Conservation (phyloP, 2,888 invertebrate species). For the Brachyptera putata region DNA sequence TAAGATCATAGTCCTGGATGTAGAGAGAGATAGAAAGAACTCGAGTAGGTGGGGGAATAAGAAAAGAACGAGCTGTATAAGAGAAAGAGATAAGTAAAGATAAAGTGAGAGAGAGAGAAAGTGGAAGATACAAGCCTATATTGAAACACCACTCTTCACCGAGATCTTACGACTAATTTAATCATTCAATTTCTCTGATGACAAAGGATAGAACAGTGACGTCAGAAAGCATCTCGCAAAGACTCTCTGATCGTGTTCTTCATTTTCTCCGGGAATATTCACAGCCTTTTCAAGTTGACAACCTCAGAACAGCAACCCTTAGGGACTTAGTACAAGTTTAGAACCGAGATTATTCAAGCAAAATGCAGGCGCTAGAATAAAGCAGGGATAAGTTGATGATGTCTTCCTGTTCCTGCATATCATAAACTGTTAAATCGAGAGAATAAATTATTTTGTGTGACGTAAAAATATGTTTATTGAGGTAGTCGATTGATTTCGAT, state of each 20-base stretch:
- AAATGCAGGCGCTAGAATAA: too few species aligned
- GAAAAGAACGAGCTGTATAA: too few species aligned
- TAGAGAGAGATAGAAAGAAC: background rate
- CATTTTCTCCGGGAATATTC: background rate
- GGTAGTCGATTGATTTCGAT: too few species aligned
- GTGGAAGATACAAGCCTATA: background rate
- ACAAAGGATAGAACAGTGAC: constrained; percentile 8
- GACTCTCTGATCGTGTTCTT: background rate
- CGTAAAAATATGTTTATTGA: too few species aligned
- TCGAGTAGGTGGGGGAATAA: background rate
- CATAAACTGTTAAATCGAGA: too few species aligned
- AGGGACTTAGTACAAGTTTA: background rate
- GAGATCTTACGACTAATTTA: constrained; percentile 2
- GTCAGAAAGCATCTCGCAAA: background rate
- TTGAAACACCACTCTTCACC: constrained; percentile 2
- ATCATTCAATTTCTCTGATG: constrained; percentile 14
- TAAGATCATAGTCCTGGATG: background rate
- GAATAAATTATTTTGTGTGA: too few species aligned
- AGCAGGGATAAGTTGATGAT: too few species aligned
- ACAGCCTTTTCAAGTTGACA: background rate
- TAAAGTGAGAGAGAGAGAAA: background rate
- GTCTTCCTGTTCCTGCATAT: too few species aligned
- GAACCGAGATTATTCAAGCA: background rate
- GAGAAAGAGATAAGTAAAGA: too few species aligned
- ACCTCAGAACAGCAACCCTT: background rate